Conservation (phyloP, 2,797 vertebrate species). For the Dallia pectoralis region DNA sequence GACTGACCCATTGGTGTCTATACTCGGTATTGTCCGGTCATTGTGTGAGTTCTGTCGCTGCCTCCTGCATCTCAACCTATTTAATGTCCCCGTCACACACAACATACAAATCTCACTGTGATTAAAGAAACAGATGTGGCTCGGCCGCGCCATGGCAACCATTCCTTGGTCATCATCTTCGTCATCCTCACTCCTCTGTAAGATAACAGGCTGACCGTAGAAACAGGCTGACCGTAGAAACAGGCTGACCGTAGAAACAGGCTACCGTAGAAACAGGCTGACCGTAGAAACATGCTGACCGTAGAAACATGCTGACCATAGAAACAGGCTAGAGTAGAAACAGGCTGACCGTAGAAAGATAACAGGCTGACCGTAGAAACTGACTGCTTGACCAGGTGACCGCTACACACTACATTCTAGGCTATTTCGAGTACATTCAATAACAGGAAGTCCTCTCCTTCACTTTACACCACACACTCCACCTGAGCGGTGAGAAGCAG, state of each 20-base stretch:
- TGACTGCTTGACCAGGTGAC: no score
- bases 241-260: no score
- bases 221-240: no score
- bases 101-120: constrained; percentile 51
- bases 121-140: constrained; percentile 74
- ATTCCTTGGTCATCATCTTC: constrained; percentile 17
- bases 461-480: background rate
- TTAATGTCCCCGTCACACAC: constrained; percentile 48
- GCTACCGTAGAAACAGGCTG: no score
- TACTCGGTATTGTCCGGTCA: constrained; percentile 55
- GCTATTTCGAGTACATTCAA: constrained; percentile 38
- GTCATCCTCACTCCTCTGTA: background rate
- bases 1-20: background rate
- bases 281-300: no score
- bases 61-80: constrained; percentile 56
- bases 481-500: background rate
- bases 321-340: no score
- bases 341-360: no score
- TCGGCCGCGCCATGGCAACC: constrained; percentile 42
- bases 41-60: constrained; percentile 45
- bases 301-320: no score
- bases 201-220: no score
- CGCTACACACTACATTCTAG: constrained; percentile 19
- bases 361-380: no score
- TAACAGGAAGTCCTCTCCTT: constrained; percentile 31